A percentile compares a stretch with the other conserved stretches of the same genome.
These are phyloP conservation scores for Bembecia ichneumoniformis DNA, from an alignment of 2,888 invertebrate species.

Conservation along the genomic window DNA sequence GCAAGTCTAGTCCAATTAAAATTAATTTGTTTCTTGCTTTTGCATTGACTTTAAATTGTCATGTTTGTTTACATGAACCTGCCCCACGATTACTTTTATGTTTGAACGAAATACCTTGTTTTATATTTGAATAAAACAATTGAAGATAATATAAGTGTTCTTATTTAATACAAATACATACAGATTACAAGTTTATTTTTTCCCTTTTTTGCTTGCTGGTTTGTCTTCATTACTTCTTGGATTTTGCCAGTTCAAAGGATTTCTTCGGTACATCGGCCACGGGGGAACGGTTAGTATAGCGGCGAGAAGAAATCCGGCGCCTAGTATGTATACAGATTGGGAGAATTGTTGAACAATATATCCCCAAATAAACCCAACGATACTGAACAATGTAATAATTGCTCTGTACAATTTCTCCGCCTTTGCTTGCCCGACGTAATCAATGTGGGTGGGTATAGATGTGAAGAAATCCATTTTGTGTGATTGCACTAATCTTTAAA, in stretches of 20 bases:
- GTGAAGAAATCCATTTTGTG: constrained; percentile 60
- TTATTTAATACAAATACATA: neutral
- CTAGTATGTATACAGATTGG: constrained; percentile 92
- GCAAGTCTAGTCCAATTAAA: no score
- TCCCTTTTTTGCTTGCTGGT: constrained; percentile 67
- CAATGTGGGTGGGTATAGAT: constrained; percentile 71
- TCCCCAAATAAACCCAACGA: constrained; percentile 92
- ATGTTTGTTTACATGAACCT: no score
- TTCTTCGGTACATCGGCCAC: constrained; percentile 95
- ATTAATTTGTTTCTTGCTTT: no score
- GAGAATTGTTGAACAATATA: constrained; percentile 96
- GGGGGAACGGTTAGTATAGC: constrained; percentile 91
- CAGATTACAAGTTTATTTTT: constrained; percentile 35
- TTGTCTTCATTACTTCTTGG: constrained; percentile 65
- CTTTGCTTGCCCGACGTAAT: constrained; percentile 91
- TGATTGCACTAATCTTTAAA: no score
- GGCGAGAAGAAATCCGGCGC: constrained; percentile 91
- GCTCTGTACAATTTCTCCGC: constrained; percentile 92
- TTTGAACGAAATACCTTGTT: no score
- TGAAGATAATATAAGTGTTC: neutral
- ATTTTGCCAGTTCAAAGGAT: constrained; percentile 92
- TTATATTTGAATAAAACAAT: constrained; percentile 1
- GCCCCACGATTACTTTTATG: no score
- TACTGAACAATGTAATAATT: constrained; percentile 91
- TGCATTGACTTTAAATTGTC: no score